Conservation (phyloP, 2,888 invertebrate genomes). For the Digitonthophagus gazella region DNA sequence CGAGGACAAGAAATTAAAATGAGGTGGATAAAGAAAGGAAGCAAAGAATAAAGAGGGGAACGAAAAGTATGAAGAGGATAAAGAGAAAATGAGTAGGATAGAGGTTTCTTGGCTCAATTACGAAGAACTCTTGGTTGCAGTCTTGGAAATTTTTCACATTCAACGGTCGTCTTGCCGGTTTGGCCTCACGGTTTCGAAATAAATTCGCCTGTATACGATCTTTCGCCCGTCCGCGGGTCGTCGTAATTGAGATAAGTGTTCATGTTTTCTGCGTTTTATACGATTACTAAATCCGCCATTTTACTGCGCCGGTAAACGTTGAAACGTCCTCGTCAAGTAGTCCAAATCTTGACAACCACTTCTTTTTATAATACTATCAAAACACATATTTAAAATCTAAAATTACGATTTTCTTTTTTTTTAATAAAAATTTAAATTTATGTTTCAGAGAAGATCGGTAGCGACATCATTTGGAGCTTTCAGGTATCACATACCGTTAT, state of each 20-base stretch:
- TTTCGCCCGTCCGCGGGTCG: slow-evolving; percentile 16
- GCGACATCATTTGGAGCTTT: background rate
- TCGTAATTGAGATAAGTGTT: slow-evolving; percentile 31
- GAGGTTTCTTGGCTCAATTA: background rate
- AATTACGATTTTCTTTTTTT: too few species aligned
- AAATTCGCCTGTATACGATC: background rate
- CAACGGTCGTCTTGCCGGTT: background rate
- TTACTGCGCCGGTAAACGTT: slow-evolving; percentile 21
- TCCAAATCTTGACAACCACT: background rate
- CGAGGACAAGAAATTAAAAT: too few species aligned
- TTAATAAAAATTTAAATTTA: too few species aligned
- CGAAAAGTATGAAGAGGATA: too few species aligned
- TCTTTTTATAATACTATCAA: background rate
- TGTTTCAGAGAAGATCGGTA: background rate
- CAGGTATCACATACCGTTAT: background rate
- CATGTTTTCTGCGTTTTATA: slow-evolving; percentile 32
- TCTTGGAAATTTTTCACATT: background rate
- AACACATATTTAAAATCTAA: too few species aligned
- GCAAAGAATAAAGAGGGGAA: too few species aligned
- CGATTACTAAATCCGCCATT: slow-evolving; percentile 25
- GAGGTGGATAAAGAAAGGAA: too few species aligned
- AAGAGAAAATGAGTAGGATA: too few species aligned
- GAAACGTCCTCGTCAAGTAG: background rate
- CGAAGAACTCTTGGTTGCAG: background rate
- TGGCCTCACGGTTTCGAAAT: background rate